These are phyloP conservation scores for Gracilinanus agilis DNA, from an alignment of 2,113 vertebrate species.

Conservation along the genomic window DNA sequence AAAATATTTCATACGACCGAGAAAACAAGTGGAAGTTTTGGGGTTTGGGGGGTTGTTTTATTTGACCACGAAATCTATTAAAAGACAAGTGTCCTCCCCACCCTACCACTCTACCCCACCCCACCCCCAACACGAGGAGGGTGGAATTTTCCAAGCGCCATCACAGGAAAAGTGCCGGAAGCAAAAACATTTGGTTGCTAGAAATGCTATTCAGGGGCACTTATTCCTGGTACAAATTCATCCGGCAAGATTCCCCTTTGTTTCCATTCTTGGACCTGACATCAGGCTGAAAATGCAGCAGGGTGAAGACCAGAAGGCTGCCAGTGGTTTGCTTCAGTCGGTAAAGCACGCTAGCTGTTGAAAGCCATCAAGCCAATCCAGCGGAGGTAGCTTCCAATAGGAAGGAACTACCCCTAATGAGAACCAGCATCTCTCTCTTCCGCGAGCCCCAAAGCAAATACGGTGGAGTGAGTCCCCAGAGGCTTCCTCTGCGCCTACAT, in stretches of 20 bases:
- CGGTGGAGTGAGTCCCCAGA: constrained; percentile 26
- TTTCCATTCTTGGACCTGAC: constrained; percentile 35
- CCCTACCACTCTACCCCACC: background rate
- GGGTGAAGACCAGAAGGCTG: constrained; percentile 1
- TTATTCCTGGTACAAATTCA: constrained; percentile 39
- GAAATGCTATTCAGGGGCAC: constrained; percentile 19
- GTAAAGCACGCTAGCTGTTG: background rate
- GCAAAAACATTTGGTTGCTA: constrained; percentile 26
- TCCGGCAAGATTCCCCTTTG: constrained; percentile 40
- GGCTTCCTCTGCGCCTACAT: constrained; percentile 12
- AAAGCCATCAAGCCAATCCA: constrained; percentile 26
- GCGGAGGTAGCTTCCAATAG: background rate
- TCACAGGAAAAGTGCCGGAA: constrained; percentile 38
- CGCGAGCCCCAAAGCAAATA: constrained; percentile 37
- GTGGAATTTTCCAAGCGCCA: constrained; percentile 39
- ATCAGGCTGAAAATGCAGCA: constrained; percentile 51
- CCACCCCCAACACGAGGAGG: constrained; percentile 3
- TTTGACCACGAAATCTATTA: constrained; percentile 39
- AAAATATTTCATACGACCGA: constrained; percentile 49
- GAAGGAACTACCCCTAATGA: background rate
- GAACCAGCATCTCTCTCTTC: constrained; percentile 9
- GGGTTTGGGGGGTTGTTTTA: background rate
- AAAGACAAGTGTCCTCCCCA: background rate
- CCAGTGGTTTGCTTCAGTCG: constrained; percentile 18
- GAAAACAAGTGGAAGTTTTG: constrained; percentile 40